phyloP scores from a whole-genome alignment of 2,888 invertebrate species.

The Brassicogethes aeneus region DNA sequence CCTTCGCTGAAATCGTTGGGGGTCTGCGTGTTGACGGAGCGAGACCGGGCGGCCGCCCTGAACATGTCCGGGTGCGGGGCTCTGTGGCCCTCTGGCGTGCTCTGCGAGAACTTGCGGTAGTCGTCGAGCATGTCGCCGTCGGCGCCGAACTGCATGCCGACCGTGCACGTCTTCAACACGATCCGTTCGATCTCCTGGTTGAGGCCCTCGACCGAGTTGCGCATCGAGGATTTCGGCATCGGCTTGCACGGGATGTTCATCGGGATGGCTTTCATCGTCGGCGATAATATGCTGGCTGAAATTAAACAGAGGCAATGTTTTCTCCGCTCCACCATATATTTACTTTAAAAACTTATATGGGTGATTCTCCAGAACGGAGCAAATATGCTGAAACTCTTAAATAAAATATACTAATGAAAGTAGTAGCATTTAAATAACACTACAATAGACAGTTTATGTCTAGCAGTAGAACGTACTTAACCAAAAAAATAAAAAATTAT shows the following conservation, averaged over 20 bases:
- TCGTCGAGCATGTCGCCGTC: conserved; percentile 38
- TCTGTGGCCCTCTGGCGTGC: conserved; percentile 76
- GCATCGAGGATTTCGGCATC: conserved; percentile 57
- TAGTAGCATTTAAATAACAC: too few species aligned
- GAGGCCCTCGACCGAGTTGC: conserved; percentile 77
- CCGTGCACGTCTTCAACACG: conserved; percentile 49
- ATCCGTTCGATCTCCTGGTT: conserved; percentile 81
- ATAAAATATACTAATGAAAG: too few species aligned
- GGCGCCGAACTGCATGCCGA: conserved; percentile 29
- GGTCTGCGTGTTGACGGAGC: conserved; percentile 79
- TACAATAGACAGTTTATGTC: too few species aligned
- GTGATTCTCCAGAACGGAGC: too few species aligned
- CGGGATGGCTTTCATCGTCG: conserved; percentile 44
- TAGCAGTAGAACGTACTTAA: too few species aligned
- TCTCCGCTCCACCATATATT: not conserved
- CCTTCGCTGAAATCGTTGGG: conserved; percentile 58
- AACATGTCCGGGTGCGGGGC: conserved; percentile 74
- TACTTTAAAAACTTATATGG: too few species aligned
- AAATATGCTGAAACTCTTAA: too few species aligned
- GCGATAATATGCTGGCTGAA: conserved; percentile 29
- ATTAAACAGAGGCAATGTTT: conserved; percentile 3
- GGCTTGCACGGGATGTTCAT: conserved; percentile 51
- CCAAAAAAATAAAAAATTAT: too few species aligned
- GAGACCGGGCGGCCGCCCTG: conserved; percentile 25
- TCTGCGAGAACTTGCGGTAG: conserved; percentile 37